Evolutionary conservation across 1,140 invertebrate species (phyloP), one percentile per base, ranked within the genome.

Genomic region (Saccostrea echinata): DNA sequence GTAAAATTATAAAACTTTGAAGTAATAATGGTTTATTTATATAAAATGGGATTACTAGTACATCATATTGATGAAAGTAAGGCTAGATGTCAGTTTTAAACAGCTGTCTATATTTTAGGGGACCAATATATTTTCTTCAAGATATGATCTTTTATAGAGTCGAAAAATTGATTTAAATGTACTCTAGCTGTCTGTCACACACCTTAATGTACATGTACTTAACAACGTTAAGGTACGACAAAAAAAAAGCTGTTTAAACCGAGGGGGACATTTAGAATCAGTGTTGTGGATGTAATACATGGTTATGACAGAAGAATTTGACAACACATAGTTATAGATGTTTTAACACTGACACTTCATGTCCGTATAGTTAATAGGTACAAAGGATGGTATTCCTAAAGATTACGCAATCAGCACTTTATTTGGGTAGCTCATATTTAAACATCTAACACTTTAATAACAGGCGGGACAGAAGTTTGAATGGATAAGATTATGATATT

Each of bases 361-460:
- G 18, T 61, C 55, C 6, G 68, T 16, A 8, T 8, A 2, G 3
- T 27, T 27, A 76, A 24, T 30, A 16, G 27, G 68, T 33, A 27
- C 30, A 33, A 24, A 76, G 8, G 30, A 33, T 30, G 68, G 68
- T 33, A 30, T 27, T 30, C 68, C 24, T 30, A 16, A 18, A 76
- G 24, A 33, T 76, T 76, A 76, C 27, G 68, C 68, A 76, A 76
- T 76, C 68, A 27, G 68, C 30, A 33, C 68, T 33, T 76, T 27
- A 24, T 76, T 76, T 33, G 27, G 68, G 68, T 76, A 76, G 68
- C 68, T 27, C 24, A 11, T 76, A 76, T 76, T 30, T 76, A 64
- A 64, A 64, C 57, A 64, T 30, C 27, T 30, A 76, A 76, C 68
- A 76, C 27, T 30, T 76, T 13, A 76, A 76, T 76, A 76, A 27